phyloP scores from a whole-genome alignment of 2,113 vertebrate genomes.

The Crotalus tigris region DNA sequence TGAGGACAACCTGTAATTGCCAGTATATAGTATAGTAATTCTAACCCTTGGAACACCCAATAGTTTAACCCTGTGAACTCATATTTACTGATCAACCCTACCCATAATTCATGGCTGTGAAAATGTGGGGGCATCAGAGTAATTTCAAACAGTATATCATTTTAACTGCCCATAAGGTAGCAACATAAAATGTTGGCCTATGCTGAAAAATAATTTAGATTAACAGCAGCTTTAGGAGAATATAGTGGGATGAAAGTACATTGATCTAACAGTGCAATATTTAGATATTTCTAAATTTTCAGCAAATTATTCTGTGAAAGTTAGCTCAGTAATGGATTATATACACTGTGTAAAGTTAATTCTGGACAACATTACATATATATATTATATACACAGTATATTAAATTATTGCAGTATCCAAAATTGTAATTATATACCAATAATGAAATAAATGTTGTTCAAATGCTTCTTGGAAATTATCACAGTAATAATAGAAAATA shows the following conservation, averaged over 20 bases:
- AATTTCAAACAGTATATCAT: constrained; percentile 33
- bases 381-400: background rate
- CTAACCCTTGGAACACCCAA: background rate
- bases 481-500: constrained; percentile 47
- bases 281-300: background rate
- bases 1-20: background rate
- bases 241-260: background rate
- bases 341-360: background rate
- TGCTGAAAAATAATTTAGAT: constrained; percentile 41
- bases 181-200: constrained; percentile 43
- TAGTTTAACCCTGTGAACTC: background rate
- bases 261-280: background rate
- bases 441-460: constrained; percentile 49
- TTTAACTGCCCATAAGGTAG: constrained; percentile 45
- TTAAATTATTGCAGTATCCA: background rate
- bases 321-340: background rate
- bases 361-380: background rate
- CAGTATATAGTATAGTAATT: background rate
- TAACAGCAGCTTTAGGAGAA: constrained; percentile 36
- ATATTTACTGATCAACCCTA: background rate
- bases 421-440: constrained; percentile 47
- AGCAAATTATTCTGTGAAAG: background rate
- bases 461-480: constrained; percentile 58
- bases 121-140: constrained; percentile 17
- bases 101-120: background rate